These are phyloP conservation scores for Hesperophylax magnus DNA, from an alignment of 1,140 invertebrate species.

Conservation along the genomic window DNA sequence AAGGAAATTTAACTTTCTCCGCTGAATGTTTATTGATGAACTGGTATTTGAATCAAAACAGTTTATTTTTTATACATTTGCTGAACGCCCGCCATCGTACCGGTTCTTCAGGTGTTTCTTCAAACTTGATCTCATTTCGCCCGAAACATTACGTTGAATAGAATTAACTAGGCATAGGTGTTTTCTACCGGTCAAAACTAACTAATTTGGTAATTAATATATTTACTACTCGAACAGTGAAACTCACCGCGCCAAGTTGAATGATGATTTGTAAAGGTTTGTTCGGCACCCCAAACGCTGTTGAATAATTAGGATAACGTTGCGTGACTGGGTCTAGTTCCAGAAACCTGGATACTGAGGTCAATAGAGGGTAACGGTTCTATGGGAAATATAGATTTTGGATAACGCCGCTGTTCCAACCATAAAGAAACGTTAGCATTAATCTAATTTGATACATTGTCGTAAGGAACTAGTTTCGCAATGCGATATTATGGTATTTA, in stretches of 20 bases:
- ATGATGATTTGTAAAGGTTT: too few relatives aligned
- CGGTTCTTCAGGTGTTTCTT: constrained; percentile 33
- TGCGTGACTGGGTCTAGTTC: constrained; percentile 17
- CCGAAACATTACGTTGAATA: not conserved
- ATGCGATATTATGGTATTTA: not conserved
- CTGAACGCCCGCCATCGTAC: constrained; percentile 13
- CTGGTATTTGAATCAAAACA: constrained; percentile 6
- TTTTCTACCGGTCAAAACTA: too few relatives aligned
- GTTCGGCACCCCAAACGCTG: too few relatives aligned
- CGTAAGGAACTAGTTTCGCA: not conserved
- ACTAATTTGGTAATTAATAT: too few relatives aligned
- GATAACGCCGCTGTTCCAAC: not conserved
- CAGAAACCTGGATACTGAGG: constrained; percentile 15
- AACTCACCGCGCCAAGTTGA: too few relatives aligned
- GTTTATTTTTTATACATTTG: constrained; percentile 18
- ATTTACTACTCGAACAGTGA: too few relatives aligned
- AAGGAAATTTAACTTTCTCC: constrained; percentile 37
- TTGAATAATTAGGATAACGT: too few relatives aligned
- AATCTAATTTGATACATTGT: not conserved
- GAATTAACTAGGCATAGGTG: not conserved
- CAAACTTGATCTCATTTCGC: constrained; percentile 22
- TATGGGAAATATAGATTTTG: constrained; percentile 1
- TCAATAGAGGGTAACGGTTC: not conserved
- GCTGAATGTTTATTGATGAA: constrained; percentile 28
- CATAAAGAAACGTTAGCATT: not conserved